Base-by-base conservation (phyloP, 2,888 invertebrate species). In the Agrotis exclamationis region DNA sequence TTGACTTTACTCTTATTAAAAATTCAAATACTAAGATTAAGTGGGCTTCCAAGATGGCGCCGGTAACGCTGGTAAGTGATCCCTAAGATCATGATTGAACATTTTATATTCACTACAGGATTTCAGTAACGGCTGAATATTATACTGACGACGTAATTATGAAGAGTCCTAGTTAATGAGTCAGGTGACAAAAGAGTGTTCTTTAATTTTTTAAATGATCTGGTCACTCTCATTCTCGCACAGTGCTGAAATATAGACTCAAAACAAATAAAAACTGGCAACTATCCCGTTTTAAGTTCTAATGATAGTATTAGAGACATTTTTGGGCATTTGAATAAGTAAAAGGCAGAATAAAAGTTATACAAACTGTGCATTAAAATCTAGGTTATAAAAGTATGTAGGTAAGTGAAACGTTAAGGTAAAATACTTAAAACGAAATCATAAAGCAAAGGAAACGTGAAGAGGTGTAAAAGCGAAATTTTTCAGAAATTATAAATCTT, bases 101-200 rank as follows among this genome's bases (percentile, higher is more conserved):
- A 92, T 92, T 93, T 93, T 91, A 92, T 90, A 92, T 92, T 92
- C 91, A 90, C 89, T 91, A 90, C 63, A 73, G 63, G 66, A 33
- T 63, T 62, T 44, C 45, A 63, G 50, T n/a, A 76, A 74, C 39
- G 73, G 47, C 51, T 47, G 70, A 70, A 71, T 72, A 76, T 81
- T 74, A 74, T 76, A 70, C 65, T 70, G 63, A 60, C 63, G 74
- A 62, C 66, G 69, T 79, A 78, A 82, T 79, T 76, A 70, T 33
- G 72, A 33, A 57, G 56, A 60, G 51, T 64, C 62, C 66, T 44
- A 64, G 58, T 63, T 74, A 79, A 83, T 76, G 72, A 76, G 70
- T 60, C 64, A 53, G 62, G 39, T n/a, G n/a, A n/a, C n/a, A n/a
- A n/a, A n/a, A n/a, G n/a, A n/a, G n/a, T n/a, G n/a, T n/a, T n/a